phyloP scores from a whole-genome alignment of 2,797 vertebrate species.

The Pseudochirops corinnae region DNA sequence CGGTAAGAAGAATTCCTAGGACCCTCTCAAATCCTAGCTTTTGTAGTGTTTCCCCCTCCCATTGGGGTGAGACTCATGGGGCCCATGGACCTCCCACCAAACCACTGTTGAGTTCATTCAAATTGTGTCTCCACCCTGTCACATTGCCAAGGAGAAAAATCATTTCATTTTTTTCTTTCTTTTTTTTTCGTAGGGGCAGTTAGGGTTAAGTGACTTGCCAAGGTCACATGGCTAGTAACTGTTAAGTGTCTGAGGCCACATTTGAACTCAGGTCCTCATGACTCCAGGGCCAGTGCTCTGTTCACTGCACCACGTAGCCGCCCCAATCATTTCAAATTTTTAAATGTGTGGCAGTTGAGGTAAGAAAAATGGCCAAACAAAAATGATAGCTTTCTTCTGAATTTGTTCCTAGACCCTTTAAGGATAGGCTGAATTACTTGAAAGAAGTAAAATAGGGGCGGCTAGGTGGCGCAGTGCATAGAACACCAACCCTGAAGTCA shows the following conservation, averaged over 20 bases:
- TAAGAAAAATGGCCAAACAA: slow-evolving; percentile 6
- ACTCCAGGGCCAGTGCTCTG: too few species aligned
- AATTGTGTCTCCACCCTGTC: slow-evolving; percentile 4
- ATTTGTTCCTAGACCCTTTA: neutral
- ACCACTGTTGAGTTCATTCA: neutral
- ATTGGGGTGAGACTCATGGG: neutral
- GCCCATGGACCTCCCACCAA: neutral
- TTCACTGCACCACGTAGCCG: too few species aligned
- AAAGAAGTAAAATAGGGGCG: neutral
- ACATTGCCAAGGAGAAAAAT: neutral
- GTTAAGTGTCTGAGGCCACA: too few species aligned
- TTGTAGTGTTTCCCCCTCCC: neutral
- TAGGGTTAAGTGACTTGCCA: too few species aligned
- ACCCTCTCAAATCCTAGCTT: neutral
- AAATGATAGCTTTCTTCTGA: slow-evolving; percentile 40
- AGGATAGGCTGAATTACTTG: neutral
- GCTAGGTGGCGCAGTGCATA: too few species aligned
- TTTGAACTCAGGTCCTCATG: too few species aligned
- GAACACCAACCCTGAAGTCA: too few species aligned
- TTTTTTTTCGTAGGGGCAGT: too few species aligned
- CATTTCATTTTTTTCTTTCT: neutral
- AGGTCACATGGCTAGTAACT: too few species aligned
- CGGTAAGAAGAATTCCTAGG: neutral
- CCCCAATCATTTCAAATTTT: slow-evolving; percentile 24
- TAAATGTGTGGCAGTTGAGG: neutral